Conservation (phyloP, 2,797 vertebrate species). For the Ceyx erithaca region DNA sequence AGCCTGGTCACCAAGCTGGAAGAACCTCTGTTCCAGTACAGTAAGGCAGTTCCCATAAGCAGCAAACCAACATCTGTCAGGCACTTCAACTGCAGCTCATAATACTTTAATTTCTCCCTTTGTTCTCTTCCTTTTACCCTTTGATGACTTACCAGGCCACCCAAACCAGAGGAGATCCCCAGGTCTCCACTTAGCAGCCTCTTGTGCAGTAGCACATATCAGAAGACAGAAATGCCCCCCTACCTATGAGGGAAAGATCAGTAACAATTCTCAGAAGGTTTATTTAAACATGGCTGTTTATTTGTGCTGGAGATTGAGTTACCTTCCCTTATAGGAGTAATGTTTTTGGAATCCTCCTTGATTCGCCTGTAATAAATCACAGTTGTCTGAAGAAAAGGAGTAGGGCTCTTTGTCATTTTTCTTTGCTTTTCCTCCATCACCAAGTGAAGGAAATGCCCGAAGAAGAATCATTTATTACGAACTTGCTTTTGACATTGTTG, state of each 20-base stretch:
- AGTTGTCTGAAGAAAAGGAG: constrained; percentile 15
- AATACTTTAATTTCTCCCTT: neutral
- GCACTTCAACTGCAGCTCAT: constrained; percentile 13
- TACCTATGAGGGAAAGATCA: neutral
- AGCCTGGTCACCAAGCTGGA: neutral
- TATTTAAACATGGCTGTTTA: constrained; percentile 38
- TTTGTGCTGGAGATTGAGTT: constrained; percentile 51
- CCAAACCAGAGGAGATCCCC: neutral
- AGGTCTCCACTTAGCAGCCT: neutral
- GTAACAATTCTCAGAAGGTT: neutral
- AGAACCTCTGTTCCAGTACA: fast-evolving
- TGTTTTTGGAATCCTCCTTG: neutral
- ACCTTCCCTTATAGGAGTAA: constrained; percentile 40
- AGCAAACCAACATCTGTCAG: neutral
- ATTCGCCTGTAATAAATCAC: constrained; percentile 42
- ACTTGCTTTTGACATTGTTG: neutral
- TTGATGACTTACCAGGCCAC: neutral
- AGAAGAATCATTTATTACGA: neutral
- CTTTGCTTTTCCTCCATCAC: neutral
- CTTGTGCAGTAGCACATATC: neutral
- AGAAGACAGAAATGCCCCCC: neutral
- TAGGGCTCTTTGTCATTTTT: neutral
- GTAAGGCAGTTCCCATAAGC: neutral
- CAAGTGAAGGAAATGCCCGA: neutral
- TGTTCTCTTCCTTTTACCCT: constrained; percentile 24